Base-by-base conservation (phyloP, 2,797 vertebrate species). In the Poeciliopsis turneri region DNA sequence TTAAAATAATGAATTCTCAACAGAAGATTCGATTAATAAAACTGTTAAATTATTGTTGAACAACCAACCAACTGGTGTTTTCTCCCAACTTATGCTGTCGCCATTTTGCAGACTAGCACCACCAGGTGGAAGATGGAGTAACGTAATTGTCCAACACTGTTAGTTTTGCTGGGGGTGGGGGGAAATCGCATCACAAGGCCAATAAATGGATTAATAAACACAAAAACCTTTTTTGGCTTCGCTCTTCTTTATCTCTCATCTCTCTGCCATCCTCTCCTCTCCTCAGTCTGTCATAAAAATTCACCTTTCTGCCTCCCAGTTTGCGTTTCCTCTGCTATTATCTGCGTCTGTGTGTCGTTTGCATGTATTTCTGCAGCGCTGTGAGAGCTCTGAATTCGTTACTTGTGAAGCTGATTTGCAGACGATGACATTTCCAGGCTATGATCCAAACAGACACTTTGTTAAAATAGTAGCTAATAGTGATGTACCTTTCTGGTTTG, bases 261-360 rank as follows among this genome's bases (percentile, higher is more conserved):
- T 76, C 70, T 76, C 59, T 68, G 59, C 45, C 57, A 49, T 79
- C 53, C 43, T 66, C 41, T 43, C 73, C 43, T 66, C 74, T 61
- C 33, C 66, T 73, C 30, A 1, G 41, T 30, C 68, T 46, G 36
- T 78, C 76, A 71, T 70, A 51, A 82, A 86, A 81, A 74, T 9
- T 49, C 55, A 69, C 51, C 28, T 46, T n/a, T 69, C 70, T 76
- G 23, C 77, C 4, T 47, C 77, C 79, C 76, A 5, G 64, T 45
- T 76, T 73, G 28, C 72, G 49, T 86, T 75, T 59, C 39, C 68
- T 36, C 6, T 30, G 15, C n/a, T 23, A 15, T 77, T 78, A 6
- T 45, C 10, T 75, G 46, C 39, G 7, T 66, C 3, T 80, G 36
- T 76, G 6, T 80, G 47, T 79, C n/a, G 45, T 73, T 81, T 64